phyloP scores from a whole-genome alignment of 1,140 invertebrate genomes.

The Caenorhabditis latens region DNA sequence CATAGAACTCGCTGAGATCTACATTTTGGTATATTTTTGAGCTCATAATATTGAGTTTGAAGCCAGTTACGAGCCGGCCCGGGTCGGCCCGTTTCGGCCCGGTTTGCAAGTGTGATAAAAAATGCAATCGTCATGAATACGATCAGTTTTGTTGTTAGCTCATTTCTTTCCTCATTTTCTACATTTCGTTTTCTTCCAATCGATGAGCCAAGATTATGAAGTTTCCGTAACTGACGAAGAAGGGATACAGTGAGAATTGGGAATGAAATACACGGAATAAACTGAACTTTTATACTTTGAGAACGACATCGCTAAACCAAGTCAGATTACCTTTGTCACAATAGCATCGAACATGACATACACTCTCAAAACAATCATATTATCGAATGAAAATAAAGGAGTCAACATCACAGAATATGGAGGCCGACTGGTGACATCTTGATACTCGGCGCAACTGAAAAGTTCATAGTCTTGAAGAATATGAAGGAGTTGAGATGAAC shows the following conservation, averaged over 20 bases:
- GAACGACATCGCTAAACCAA: not conserved
- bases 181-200: not conserved
- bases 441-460: constrained; percentile 15
- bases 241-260: not conserved
- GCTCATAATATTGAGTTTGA: too few relatives aligned
- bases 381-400: not conserved
- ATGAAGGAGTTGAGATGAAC: not conserved
- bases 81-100: too few relatives aligned
- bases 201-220: not conserved
- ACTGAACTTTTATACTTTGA: not conserved
- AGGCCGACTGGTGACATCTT: not conserved
- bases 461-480: not conserved
- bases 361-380: not conserved
- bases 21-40: too few relatives aligned
- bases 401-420: constrained; percentile 9
- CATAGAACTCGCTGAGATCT: too few relatives aligned
- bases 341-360: constrained; percentile 5
- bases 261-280: not conserved
- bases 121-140: constrained; percentile 26
- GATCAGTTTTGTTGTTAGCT: constrained; percentile 3
- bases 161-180: not conserved
- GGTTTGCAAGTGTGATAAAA: too few relatives aligned
- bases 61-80: too few relatives aligned
- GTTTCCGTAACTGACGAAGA: not conserved
- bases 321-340: not conserved